Percentiles rank a stretch among this genome's conserved stretches.
Evolutionary conservation across 2,888 invertebrate genomes (phyloP).

Genomic region (Chrysolina americana): DNA sequence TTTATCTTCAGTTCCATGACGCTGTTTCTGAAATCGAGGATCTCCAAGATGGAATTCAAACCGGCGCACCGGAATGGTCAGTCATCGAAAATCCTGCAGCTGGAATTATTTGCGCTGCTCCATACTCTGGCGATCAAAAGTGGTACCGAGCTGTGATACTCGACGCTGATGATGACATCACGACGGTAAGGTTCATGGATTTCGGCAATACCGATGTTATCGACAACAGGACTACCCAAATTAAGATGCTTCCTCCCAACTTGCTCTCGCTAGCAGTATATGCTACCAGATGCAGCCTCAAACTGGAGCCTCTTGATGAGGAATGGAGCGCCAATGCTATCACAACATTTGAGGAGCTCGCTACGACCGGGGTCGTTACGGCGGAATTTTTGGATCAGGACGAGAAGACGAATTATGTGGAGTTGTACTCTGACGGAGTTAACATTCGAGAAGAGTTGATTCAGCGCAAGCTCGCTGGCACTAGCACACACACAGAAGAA

Average conservation of each 20-base stretch:
- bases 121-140: constrained; percentile 85
- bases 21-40: constrained; percentile 73
- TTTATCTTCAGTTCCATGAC: constrained; percentile 80
- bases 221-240: constrained; percentile 74
- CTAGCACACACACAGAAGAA: constrained; percentile 68
- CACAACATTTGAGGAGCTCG: constrained; percentile 72
- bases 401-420: constrained; percentile 77
- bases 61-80: constrained; percentile 70
- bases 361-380: constrained; percentile 52
- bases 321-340: constrained; percentile 78
- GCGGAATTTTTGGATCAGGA: constrained; percentile 70
- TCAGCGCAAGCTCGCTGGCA: constrained; percentile 73
- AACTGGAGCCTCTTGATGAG: constrained; percentile 77
- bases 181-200: constrained; percentile 84
- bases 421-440: constrained; percentile 75
- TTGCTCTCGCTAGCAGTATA: constrained; percentile 73
- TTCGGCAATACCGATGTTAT: constrained; percentile 85
- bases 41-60: constrained; percentile 78
- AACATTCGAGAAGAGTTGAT: constrained; percentile 77
- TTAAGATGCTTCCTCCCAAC: constrained; percentile 76
- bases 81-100: constrained; percentile 74
- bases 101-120: constrained; percentile 81
- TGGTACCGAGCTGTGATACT: constrained; percentile 94
- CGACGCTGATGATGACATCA: constrained; percentile 83
- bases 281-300: constrained; percentile 76